Base-by-base conservation (phyloP, 2,888 invertebrate species). In the Ennomos fuscantarius region DNA sequence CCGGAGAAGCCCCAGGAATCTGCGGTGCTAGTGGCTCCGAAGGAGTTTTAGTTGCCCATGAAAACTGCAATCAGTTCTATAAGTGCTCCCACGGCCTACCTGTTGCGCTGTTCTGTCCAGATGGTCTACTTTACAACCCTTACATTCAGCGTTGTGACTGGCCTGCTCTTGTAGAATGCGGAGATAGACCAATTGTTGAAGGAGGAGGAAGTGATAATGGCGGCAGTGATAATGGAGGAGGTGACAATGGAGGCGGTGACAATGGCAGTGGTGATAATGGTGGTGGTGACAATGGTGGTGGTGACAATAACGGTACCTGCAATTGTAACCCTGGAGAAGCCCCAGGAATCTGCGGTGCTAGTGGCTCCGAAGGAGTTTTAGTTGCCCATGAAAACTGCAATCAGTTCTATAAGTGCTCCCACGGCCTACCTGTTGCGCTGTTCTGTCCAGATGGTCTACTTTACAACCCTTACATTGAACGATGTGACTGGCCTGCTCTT, bases 281-380 rank as follows among this genome's bases (percentile, higher is more conserved):
- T 3, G 45, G 43, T 13, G 55, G 15, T 48, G 52, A 45, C 31
- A 40, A 53, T 15, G 52, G 45, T 2, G 48, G 50, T 34, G 56
- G 59, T 48, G 55, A 44, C 32, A 55, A 65, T 32, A 39, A 51
- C 9, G 53, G 51, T 9, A 61, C 52, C 9, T 54, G 54, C 8
- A 69, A 71, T 45, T 59, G 63, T 24, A 62, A 71, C 50, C 78
- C 79, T 3, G 66, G 65, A 15, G 62, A 75, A 65, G 78, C 79
- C 8, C 66, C 73, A 0, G 36, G 52, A 1, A 71, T 80, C 13
- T 82, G 81, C 37, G 68, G 72, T 1, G 57, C 58, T 24, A 45
- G 42, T 0, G 56, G 49, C 2, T 72, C 72, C 0, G 62, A 71
- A 1, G 64, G 64, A 0, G 43, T 63, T n/a, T 42, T 72, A 1